These are phyloP conservation scores for Elegia similella DNA, from an alignment of 2,888 invertebrate genomes.

Conservation along the genomic window DNA sequence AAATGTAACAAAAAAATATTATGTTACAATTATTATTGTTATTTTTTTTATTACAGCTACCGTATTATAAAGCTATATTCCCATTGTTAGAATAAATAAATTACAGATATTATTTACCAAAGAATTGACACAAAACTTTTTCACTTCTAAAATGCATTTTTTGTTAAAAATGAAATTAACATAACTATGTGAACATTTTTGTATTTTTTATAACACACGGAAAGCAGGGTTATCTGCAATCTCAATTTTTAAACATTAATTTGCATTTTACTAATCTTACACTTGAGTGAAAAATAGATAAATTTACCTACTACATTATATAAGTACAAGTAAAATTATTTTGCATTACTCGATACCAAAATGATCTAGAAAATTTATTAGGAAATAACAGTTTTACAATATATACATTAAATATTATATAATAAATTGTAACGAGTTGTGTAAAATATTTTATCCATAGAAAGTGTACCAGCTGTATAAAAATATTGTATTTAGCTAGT, in stretches of 20 bases:
- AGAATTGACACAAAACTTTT: too few species aligned
- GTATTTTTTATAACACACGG: slow-evolving; percentile 30
- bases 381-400: neutral
- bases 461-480: neutral
- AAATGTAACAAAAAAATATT: neutral
- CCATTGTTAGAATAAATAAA: neutral
- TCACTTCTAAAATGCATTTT: too few species aligned
- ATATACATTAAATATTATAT: neutral
- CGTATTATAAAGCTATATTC: neutral
- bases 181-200: slow-evolving; percentile 20
- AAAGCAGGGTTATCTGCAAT: slow-evolving; percentile 49
- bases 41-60: neutral
- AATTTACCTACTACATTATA: neutral
- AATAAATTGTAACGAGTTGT: neutral
- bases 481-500: neutral
- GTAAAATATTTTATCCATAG: neutral
- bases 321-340: neutral
- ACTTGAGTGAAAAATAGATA: neutral
- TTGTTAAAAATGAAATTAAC: too few species aligned
- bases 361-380: neutral
- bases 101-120: too few species aligned
- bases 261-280: neutral
- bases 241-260: slow-evolving; percentile 14
- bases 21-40: neutral
- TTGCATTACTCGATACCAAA: neutral